A percentile compares a stretch with the other conserved stretches of the same genome.
Conservation (phyloP, 2,113 vertebrate species). For the Gymnocephalus cernua region DNA sequence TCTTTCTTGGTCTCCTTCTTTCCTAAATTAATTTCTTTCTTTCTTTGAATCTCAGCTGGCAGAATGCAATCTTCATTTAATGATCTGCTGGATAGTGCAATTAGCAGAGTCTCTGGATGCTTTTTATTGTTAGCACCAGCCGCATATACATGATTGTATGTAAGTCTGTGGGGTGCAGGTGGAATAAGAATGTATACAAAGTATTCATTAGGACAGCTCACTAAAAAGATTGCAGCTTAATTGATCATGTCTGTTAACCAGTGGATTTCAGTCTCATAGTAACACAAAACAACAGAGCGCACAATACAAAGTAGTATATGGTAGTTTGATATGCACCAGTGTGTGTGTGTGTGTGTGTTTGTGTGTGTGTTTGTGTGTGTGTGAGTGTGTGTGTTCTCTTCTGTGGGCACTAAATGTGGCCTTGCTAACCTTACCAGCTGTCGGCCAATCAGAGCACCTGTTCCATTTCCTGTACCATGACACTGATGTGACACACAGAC, state of each 20-base stretch:
- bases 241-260: slow-evolving; percentile 32
- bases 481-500: slow-evolving; percentile 18
- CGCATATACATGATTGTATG: not conserved
- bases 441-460: slow-evolving; percentile 45
- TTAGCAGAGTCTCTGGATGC: slow-evolving; percentile 53
- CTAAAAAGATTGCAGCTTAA: slow-evolving; percentile 30
- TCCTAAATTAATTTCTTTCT: slow-evolving; percentile 30
- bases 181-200: not conserved
- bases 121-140: slow-evolving; percentile 39
- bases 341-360: slow-evolving; percentile 9
- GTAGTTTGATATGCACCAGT: not conserved
- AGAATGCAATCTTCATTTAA: slow-evolving; percentile 65
- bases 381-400: not conserved
- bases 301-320: not conserved
- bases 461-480: slow-evolving; percentile 41
- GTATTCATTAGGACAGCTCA: slow-evolving; percentile 14
- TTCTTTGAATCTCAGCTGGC: slow-evolving; percentile 51
- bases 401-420: slow-evolving; percentile 30
- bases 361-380: not conserved
- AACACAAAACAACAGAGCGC: slow-evolving; percentile 8
- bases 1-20: slow-evolving; percentile 4
- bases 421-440: slow-evolving; percentile 45
- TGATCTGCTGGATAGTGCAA: slow-evolving; percentile 56
- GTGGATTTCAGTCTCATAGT: slow-evolving; percentile 10
- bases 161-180: not conserved